A percentile compares a stretch with the other conserved stretches of the same genome.
These are phyloP conservation scores for Poecilia wingei DNA, from an alignment of 2,797 vertebrate genomes.

Conservation along the genomic window DNA sequence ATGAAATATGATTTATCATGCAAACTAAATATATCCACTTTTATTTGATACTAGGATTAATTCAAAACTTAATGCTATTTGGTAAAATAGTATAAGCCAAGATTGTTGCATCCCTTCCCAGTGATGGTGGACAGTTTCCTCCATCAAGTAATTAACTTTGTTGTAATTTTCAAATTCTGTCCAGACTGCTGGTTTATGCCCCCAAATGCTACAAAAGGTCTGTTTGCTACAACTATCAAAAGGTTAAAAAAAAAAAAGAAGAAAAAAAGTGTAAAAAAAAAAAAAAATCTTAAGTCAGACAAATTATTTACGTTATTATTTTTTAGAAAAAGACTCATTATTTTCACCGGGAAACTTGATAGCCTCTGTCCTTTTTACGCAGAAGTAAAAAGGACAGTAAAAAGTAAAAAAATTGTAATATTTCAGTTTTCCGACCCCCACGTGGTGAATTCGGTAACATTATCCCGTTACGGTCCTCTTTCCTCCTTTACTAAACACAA, in stretches of 20 bases:
- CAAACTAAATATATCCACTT: no score
- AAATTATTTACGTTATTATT: neutral
- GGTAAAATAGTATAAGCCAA: no score
- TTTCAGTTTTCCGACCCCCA: slow-evolving; percentile 15
- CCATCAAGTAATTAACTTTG: neutral
- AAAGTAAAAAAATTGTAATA: neutral
- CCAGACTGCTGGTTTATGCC: neutral
- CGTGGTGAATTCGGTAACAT: slow-evolving; percentile 23
- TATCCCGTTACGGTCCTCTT: slow-evolving; percentile 22
- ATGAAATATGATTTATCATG: no score
- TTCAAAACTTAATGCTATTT: no score
- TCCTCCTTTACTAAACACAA: slow-evolving; percentile 24
- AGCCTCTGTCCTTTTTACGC: neutral
- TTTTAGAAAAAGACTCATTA: neutral
- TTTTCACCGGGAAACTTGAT: neutral
- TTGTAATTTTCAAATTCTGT: neutral
- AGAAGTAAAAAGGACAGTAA: neutral
- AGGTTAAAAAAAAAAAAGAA: no score
- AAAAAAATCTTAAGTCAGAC: neutral
- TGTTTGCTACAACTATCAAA: neutral
- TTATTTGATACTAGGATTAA: no score
- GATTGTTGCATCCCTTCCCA: no score
- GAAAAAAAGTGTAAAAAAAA: no score
- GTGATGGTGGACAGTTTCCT: neutral
- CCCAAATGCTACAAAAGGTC: neutral